A percentile compares a stretch with the other conserved stretches of the same genome.
These are phyloP conservation scores for Catocala nupta DNA, from an alignment of 2,888 invertebrate genomes.

Conservation along the genomic window DNA sequence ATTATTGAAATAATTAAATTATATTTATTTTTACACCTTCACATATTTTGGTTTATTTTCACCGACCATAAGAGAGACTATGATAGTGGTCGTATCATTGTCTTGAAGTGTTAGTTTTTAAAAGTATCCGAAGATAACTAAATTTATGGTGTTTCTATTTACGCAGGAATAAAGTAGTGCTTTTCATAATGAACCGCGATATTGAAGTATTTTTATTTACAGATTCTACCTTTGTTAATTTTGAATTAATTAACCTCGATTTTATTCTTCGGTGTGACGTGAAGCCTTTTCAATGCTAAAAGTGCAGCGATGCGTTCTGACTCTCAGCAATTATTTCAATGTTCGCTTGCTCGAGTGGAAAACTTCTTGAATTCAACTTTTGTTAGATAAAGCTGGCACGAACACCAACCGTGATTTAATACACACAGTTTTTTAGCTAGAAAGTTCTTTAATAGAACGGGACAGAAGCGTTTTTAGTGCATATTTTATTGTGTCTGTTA, in stretches of 20 bases:
- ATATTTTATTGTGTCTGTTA: background rate
- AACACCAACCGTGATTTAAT: constrained; percentile 40
- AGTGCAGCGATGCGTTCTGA: constrained; percentile 65
- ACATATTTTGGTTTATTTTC: too few relatives aligned
- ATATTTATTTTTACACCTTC: too few relatives aligned
- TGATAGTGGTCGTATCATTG: too few relatives aligned
- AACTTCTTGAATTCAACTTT: constrained; percentile 64
- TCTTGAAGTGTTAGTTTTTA: too few relatives aligned
- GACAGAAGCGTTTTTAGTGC: background rate
- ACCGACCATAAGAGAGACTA: too few relatives aligned
- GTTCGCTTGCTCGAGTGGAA: constrained; percentile 68
- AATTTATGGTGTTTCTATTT: too few relatives aligned
- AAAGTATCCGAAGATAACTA: too few relatives aligned
- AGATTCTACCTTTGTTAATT: too few relatives aligned
- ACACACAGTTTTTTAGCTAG: constrained; percentile 23
- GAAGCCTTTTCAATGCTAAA: constrained; percentile 43
- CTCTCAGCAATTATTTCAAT: constrained; percentile 72
- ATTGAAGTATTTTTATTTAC: too few relatives aligned
- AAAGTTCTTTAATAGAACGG: background rate
- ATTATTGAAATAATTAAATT: too few relatives aligned
- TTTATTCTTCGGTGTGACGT: constrained; percentile 46
- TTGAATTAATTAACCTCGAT: background rate
- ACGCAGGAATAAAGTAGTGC: too few relatives aligned
- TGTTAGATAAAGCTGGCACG: constrained; percentile 44
- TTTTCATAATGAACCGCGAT: too few relatives aligned